Conservation (phyloP, 2,888 invertebrate species). For the Sceliomorpha sp. region DNA sequence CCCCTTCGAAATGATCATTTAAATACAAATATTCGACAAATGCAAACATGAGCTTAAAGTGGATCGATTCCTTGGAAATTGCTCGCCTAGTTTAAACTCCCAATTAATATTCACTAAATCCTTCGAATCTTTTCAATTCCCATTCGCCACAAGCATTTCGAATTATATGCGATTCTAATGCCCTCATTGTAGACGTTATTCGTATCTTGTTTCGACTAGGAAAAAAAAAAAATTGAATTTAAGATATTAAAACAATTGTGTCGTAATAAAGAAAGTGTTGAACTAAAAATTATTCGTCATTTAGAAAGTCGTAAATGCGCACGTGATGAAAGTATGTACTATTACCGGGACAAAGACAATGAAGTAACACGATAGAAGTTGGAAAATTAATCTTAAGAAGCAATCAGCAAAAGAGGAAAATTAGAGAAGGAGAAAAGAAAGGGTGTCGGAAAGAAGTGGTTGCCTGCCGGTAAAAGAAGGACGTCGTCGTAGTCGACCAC, state of each 20-base stretch:
- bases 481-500: slow-evolving; percentile 42
- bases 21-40: slow-evolving; percentile 16
- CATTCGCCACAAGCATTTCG: background rate
- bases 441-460: slow-evolving; percentile 10
- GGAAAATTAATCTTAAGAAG: slow-evolving; percentile 46
- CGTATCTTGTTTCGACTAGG: no score
- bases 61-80: slow-evolving; percentile 6
- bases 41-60: slow-evolving; percentile 12
- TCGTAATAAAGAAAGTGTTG: no score
- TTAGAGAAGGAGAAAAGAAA: slow-evolving; percentile 23
- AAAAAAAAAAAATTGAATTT: no score
- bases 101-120: slow-evolving; percentile 18
- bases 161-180: no score
- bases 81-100: background rate
- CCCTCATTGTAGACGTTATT: no score
- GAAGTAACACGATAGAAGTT: slow-evolving; percentile 14
- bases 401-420: slow-evolving; percentile 45
- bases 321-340: no score
- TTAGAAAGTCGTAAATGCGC: no score
- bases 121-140: slow-evolving; percentile 3
- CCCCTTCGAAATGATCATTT: slow-evolving; percentile 21
- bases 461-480: slow-evolving; percentile 19
- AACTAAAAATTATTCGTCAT: no score
- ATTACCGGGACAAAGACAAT: slow-evolving; percentile 23
- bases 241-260: no score